These are phyloP conservation scores for Plebejus melissa DNA, from an alignment of 2,888 invertebrate species.

Conservation along the genomic window DNA sequence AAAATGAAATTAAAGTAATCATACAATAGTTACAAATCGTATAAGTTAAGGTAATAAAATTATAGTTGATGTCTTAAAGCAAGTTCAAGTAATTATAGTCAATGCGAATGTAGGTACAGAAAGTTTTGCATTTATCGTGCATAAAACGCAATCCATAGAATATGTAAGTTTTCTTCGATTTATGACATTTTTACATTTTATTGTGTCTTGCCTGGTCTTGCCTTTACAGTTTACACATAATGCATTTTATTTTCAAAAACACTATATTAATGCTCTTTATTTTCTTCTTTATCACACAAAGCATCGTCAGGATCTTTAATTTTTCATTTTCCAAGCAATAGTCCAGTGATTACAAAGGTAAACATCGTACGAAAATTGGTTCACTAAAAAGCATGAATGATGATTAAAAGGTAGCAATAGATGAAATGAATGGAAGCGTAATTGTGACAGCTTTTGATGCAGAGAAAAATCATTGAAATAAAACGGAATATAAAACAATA, in stretches of 20 bases:
- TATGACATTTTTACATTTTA: too few relatives aligned
- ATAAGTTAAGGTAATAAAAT: background rate
- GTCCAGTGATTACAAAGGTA: slow-evolving; percentile 56
- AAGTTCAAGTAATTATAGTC: background rate
- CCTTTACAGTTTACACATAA: background rate
- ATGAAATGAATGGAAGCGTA: background rate
- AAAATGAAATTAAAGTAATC: background rate
- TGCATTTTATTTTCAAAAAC: background rate
- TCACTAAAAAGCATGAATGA: background rate
- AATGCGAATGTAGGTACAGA: background rate
- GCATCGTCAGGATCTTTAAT: slow-evolving; percentile 22
- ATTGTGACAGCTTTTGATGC: background rate
- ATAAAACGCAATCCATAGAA: background rate
- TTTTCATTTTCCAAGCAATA: slow-evolving; percentile 40
- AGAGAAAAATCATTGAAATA: background rate
- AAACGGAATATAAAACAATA: too few relatives aligned
- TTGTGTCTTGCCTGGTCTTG: background rate
- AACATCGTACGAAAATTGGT: slow-evolving; percentile 36
- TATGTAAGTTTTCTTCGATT: too few relatives aligned
- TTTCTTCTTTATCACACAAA: slow-evolving; percentile 18
- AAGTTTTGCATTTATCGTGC: background rate
- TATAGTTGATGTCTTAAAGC: background rate
- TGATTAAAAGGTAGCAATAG: background rate
- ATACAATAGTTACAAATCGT: background rate
- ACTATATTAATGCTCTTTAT: slow-evolving; percentile 22